Base-by-base conservation (phyloP, 1,140 invertebrate species). In the Yoshiicerus persimilis region DNA sequence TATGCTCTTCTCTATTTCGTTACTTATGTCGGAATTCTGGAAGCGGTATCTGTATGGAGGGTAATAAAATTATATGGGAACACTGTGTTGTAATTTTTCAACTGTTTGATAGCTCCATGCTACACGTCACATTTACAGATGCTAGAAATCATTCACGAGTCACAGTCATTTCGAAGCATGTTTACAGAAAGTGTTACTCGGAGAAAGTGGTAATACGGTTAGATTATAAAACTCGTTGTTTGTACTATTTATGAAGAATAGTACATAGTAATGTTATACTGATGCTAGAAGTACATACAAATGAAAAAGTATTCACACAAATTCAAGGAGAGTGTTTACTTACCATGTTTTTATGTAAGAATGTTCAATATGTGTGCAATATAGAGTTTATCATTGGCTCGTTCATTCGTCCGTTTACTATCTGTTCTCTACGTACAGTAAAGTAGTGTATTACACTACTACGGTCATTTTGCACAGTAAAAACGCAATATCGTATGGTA, bases 41-140 rank as follows among this genome's bases (percentile, higher is more conserved):
- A 56, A 56, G 47, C n/a, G n/a, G n/a, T 56, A 56, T 56, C 47
- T 56, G 66, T 30, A 70, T 70, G 66, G 10, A 70, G 25, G 25
- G 66, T 30, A 70, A 70, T 80, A 38, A 80, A 80, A 80, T 34
- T 80, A 80, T 38, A 80, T 80, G 75, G 34, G 20, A 34, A 30
- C 75, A 80, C 75, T 36, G 30, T 80, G n/a, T 38, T 36, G 20
- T 80, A 80, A 80, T 80, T 80, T 80, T 80, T 80, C 75, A 80
- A 20, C 75, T 80, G 27, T 80, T 80, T 80, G 32, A 80, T 38
- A 80, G 75, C 75, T 80, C 36, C 75, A 80, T 36, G 75, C 75
- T 80, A 80, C 75, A 80, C 75, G 75, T 80, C 75, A 80, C 30
- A 80, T 80, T 80, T 80, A 38, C 75, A 80, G 66, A 70, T 70